Evolutionary conservation across 1,140 invertebrate genomes (phyloP).

Genomic region (Bombus haemorrhoidalis): DNA sequence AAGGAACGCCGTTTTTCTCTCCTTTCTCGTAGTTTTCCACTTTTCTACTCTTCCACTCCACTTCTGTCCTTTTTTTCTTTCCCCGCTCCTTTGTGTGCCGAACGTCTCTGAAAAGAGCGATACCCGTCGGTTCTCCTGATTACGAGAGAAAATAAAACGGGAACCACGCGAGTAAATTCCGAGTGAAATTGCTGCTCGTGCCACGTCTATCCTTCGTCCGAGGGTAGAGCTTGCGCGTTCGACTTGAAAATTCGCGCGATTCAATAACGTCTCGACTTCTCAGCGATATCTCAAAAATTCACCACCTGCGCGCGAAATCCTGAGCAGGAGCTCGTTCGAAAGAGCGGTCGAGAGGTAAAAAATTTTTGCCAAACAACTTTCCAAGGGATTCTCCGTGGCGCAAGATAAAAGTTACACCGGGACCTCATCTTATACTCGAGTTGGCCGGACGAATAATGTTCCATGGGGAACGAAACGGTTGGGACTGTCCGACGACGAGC

Average conservation of each 20-base stretch:
- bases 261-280: background rate
- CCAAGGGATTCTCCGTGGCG: background rate
- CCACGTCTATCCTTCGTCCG: too few relatives aligned
- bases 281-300: background rate
- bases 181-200: too few relatives aligned
- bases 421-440: background rate
- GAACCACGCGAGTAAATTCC: too few relatives aligned
- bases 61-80: background rate
- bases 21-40: background rate
- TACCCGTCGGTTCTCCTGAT: background rate
- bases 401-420: background rate
- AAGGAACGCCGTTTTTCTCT: background rate
- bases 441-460: background rate
- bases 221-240: background rate
- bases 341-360: background rate
- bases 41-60: background rate
- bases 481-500: background rate
- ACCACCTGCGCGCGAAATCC: background rate
- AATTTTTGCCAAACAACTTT: background rate
- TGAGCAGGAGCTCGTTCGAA: background rate
- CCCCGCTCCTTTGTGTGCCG: background rate
- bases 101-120: background rate
- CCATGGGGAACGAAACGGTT: background rate
- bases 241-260: background rate
- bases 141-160: background rate